These are phyloP conservation scores for Ditula angustiorana DNA, from an alignment of 2,888 invertebrate species.

Conservation along the genomic window DNA sequence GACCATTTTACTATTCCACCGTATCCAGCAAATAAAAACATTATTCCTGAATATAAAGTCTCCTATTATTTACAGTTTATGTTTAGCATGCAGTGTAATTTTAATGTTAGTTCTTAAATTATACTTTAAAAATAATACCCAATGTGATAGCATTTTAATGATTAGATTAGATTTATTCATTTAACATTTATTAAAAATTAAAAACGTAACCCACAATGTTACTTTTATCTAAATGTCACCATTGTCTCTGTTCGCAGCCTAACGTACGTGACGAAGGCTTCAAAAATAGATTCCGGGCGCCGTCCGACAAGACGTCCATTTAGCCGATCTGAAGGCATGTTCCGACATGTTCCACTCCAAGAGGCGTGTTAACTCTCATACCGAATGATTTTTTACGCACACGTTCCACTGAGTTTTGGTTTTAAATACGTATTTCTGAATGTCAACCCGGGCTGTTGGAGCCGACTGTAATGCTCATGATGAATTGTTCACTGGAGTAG, in stretches of 20 bases:
- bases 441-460: not conserved
- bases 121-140: too few relatives aligned
- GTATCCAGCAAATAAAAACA: too few relatives aligned
- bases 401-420: not conserved
- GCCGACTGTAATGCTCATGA: not conserved
- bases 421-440: constrained; percentile 1
- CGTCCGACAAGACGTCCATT: constrained; percentile 42
- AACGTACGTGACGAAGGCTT: constrained; percentile 6
- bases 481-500: not conserved
- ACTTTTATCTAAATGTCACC: too few relatives aligned
- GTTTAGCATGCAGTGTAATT: too few relatives aligned
- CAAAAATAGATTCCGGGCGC: constrained; percentile 45
- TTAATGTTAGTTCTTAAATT: too few relatives aligned
- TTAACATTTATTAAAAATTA: too few relatives aligned
- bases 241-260: not conserved
- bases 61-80: too few relatives aligned
- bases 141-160: too few relatives aligned
- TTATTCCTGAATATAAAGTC: too few relatives aligned
- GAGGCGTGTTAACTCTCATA: not conserved
- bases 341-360: constrained; percentile 1
- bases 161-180: too few relatives aligned
- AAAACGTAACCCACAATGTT: too few relatives aligned
- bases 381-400: constrained; percentile 11
- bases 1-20: too few relatives aligned
- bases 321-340: constrained; percentile 10